phyloP scores from a whole-genome alignment of 2,797 vertebrate species.

The Bradypus variegatus region DNA sequence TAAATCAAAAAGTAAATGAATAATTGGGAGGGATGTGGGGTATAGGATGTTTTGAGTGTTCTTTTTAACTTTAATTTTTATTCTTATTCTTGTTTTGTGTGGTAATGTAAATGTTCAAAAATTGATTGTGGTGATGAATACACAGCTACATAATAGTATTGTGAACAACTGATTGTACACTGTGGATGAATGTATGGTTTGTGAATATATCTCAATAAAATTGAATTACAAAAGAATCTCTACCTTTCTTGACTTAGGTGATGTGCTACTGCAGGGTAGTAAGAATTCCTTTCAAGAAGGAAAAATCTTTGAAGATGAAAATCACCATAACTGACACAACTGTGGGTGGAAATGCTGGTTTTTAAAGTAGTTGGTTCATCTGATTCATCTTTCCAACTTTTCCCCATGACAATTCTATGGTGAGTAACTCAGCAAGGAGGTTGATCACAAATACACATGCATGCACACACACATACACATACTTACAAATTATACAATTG shows the following conservation, averaged over 20 bases:
- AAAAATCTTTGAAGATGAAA: background rate
- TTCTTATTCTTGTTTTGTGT: no score
- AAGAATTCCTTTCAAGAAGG: background rate
- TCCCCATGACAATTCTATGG: background rate
- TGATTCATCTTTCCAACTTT: constrained; percentile 37
- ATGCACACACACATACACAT: background rate
- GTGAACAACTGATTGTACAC: no score
- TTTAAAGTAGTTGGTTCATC: constrained; percentile 1
- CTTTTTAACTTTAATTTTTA: no score
- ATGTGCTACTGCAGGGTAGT: background rate
- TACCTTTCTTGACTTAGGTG: background rate
- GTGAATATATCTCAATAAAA: no score
- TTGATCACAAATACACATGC: background rate
- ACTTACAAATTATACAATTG: background rate
- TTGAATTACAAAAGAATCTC: background rate
- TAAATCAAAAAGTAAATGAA: no score
- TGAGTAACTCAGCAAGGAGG: constrained; percentile 31
- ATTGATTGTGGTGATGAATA: no score
- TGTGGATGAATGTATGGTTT: no score
- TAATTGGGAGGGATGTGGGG: no score
- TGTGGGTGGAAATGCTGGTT: background rate
- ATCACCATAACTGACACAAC: background rate
- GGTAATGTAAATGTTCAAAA: no score
- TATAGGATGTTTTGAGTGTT: no score
- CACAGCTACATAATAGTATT: no score